Evolutionary conservation across 2,113 vertebrate species (phyloP).

Genomic region (Narcine bancroftii): DNA sequence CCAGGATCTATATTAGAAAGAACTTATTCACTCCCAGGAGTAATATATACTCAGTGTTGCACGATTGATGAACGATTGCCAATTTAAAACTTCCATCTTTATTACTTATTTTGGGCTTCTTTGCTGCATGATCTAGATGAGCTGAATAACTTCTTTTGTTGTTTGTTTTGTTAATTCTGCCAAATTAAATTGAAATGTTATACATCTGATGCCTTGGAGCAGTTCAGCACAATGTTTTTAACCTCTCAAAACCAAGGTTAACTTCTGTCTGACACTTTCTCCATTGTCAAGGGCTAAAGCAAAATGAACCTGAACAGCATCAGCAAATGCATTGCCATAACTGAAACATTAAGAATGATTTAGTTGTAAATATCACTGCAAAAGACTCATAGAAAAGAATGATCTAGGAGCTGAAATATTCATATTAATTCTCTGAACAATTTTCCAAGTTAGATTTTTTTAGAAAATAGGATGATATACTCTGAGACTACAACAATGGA

Average conservation of each 20-base stretch:
- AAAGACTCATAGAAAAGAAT: neutral
- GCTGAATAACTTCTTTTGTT: neutral
- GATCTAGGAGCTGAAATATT: neutral
- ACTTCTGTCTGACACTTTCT: neutral
- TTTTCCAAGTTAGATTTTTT: neutral
- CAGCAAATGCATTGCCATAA: neutral
- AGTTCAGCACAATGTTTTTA: neutral
- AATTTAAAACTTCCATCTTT: too few relatives aligned
- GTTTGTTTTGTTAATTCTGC: neutral
- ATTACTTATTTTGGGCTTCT: too few relatives aligned
- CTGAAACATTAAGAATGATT: neutral
- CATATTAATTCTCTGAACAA: neutral
- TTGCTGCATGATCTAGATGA: neutral
- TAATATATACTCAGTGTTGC: neutral
- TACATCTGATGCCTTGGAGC: neutral
- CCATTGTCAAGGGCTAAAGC: neutral
- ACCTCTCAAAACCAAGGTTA: neutral
- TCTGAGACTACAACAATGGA: neutral
- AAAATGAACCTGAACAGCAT: neutral
- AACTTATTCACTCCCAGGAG: neutral
- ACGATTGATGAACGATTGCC: too few relatives aligned
- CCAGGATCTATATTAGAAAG: neutral
- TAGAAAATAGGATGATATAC: neutral
- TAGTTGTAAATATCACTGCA: neutral
- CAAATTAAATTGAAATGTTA: neutral